Conservation (phyloP, 2,113 vertebrate species). For the Neolamprologus hecqui region DNA sequence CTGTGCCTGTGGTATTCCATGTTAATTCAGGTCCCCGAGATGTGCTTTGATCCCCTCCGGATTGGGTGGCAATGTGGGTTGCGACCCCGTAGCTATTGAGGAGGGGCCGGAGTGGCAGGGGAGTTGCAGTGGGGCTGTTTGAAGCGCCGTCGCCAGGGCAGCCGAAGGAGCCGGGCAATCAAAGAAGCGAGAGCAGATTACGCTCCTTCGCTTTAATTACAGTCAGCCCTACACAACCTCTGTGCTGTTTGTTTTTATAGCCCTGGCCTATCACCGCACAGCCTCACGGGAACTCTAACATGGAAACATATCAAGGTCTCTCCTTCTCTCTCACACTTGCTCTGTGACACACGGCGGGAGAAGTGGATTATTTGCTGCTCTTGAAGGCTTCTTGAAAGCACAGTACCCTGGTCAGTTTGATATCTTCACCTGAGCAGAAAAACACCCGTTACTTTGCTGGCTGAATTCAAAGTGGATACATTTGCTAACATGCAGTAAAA, state of each 20-base stretch:
- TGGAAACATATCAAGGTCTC: conserved; percentile 62
- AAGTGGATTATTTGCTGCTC: conserved; percentile 27
- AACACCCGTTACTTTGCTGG: background rate
- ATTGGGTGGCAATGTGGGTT: conserved; percentile 73
- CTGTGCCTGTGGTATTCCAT: conserved; percentile 82
- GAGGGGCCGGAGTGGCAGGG: conserved; percentile 49
- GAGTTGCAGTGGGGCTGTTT: conserved; percentile 54
- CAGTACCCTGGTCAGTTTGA: background rate
- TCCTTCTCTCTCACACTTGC: conserved; percentile 18
- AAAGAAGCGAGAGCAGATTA: conserved; percentile 67
- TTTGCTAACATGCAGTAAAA: conserved; percentile 18
- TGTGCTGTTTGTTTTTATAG: conserved; percentile 68
- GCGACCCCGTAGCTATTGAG: conserved; percentile 53
- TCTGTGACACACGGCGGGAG: conserved; percentile 31
- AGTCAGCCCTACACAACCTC: conserved; percentile 60
- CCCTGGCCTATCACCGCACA: conserved; percentile 52
- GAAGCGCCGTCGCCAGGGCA: conserved; percentile 53
- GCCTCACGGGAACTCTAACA: conserved; percentile 59
- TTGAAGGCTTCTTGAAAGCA: background rate
- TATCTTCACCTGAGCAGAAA: background rate
- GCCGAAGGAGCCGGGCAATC: conserved; percentile 62
- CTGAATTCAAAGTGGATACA: background rate
- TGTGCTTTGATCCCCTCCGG: conserved; percentile 85
- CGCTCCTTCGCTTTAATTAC: conserved; percentile 66
- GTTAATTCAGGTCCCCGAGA: conserved; percentile 85